phyloP scores from a whole-genome alignment of 2,888 invertebrate species.

The Petrolisthes manimaculis region DNA sequence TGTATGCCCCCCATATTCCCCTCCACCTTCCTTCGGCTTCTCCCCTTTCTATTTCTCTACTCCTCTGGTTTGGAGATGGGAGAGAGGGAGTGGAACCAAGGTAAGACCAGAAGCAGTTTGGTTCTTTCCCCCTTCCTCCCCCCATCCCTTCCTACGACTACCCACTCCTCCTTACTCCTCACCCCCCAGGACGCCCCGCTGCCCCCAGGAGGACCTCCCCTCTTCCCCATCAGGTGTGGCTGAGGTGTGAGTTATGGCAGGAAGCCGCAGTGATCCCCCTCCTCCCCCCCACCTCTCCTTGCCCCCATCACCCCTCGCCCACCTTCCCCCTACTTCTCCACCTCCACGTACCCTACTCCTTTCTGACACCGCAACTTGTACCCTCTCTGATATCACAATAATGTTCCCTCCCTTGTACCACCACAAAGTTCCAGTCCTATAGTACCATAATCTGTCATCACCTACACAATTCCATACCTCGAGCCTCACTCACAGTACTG shows the following conservation, averaged over 20 bases:
- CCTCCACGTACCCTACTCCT: neutral
- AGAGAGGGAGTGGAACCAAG: too few relatives aligned
- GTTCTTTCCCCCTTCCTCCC: too few relatives aligned
- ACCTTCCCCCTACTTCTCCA: neutral
- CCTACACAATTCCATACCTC: too few relatives aligned
- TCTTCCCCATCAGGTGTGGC: neutral
- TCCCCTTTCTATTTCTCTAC: too few relatives aligned
- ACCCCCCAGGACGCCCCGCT: neutral
- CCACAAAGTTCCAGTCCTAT: neutral
- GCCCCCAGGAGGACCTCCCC: neutral
- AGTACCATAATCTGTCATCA: too few relatives aligned
- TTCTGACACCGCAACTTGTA: neutral
- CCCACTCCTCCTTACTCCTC: neutral
- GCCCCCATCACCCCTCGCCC: neutral
- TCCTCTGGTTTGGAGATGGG: too few relatives aligned
- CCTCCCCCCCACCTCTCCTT: neutral
- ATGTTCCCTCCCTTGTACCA: neutral
- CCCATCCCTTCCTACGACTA: too few relatives aligned
- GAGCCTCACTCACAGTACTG: too few relatives aligned
- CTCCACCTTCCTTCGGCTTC: too few relatives aligned
- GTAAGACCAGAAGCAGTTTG: too few relatives aligned
- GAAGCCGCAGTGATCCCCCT: neutral
- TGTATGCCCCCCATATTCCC: too few relatives aligned
- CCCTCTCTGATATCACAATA: neutral
- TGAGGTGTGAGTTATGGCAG: conserved; percentile 14